phyloP scores from a whole-genome alignment of 2,113 vertebrate species.

The Callopanchax toddi region DNA sequence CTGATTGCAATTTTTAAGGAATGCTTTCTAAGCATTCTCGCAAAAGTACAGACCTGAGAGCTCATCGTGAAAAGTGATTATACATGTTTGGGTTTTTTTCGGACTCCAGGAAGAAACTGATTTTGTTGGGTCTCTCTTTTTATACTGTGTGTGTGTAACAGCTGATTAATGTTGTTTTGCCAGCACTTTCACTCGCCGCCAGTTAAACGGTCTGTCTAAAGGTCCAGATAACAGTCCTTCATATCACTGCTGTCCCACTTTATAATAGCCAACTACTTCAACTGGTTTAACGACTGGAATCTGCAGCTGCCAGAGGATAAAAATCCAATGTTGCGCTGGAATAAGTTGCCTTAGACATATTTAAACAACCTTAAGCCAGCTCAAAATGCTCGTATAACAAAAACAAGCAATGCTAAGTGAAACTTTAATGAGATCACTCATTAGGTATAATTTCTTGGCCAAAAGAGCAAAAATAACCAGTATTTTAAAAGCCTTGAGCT shows the following conservation, averaged over 20 bases:
- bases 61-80: constrained; percentile 17
- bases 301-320: constrained; percentile 60
- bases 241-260: constrained; percentile 58
- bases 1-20: background rate
- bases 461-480: constrained; percentile 1
- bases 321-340: constrained; percentile 22
- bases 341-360: background rate
- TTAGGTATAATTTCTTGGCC: constrained; percentile 11
- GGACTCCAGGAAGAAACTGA: constrained; percentile 7
- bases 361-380: constrained; percentile 8
- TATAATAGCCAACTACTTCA: constrained; percentile 65
- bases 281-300: constrained; percentile 74
- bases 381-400: background rate
- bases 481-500: constrained; percentile 1
- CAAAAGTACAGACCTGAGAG: constrained; percentile 21
- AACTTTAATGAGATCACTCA: background rate
- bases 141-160: constrained; percentile 24
- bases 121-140: constrained; percentile 13
- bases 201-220: constrained; percentile 70
- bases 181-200: constrained; percentile 46
- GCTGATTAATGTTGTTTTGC: constrained; percentile 58
- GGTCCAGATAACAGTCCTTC: constrained; percentile 69
- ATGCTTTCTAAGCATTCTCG: constrained; percentile 19
- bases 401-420: background rate
- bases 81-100: constrained; percentile 28